Conservation (phyloP, 2,888 invertebrate genomes). For the Latrodectus hesperus region DNA sequence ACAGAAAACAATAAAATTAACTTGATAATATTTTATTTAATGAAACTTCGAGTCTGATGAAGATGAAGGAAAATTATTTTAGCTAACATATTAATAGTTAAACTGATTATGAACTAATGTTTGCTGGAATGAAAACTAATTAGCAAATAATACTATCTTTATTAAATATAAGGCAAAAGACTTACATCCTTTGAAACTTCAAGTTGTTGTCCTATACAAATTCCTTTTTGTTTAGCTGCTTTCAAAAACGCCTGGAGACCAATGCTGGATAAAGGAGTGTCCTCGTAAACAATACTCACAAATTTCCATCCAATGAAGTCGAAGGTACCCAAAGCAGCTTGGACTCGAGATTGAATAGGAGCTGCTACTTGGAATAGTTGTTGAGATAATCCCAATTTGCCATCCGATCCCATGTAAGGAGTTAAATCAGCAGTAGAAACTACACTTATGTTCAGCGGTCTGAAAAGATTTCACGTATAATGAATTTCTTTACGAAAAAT, state of each 20-base stretch:
- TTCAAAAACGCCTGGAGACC: slow-evolving; percentile 15
- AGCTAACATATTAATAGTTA: too few species aligned
- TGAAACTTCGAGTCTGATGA: too few species aligned
- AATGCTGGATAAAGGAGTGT: slow-evolving; percentile 3
- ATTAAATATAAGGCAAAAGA: neutral
- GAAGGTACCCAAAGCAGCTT: slow-evolving; percentile 48
- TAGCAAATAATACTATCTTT: too few species aligned
- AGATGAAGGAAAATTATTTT: too few species aligned
- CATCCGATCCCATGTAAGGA: slow-evolving; percentile 3
- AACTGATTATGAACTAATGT: too few species aligned
- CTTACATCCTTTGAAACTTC: slow-evolving; percentile 32
- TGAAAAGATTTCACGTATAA: neutral
- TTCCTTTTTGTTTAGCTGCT: slow-evolving; percentile 43
- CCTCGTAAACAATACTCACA: slow-evolving; percentile 37
- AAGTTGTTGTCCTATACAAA: slow-evolving; percentile 50
- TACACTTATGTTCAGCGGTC: slow-evolving; percentile 68
- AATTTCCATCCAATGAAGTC: slow-evolving; percentile 48
- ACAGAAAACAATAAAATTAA: too few species aligned
- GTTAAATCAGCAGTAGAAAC: slow-evolving; percentile 60
- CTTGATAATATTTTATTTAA: too few species aligned
- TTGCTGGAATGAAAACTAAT: too few species aligned
- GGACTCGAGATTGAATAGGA: slow-evolving; percentile 21
- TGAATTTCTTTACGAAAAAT: neutral
- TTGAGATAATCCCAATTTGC: slow-evolving; percentile 12
- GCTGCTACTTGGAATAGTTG: slow-evolving; percentile 38